Evolutionary conservation across 2,888 invertebrate genomes (phyloP), one percentile per base, ranked within the genome.

Genomic region (Caenorhabditis sp.): DNA sequence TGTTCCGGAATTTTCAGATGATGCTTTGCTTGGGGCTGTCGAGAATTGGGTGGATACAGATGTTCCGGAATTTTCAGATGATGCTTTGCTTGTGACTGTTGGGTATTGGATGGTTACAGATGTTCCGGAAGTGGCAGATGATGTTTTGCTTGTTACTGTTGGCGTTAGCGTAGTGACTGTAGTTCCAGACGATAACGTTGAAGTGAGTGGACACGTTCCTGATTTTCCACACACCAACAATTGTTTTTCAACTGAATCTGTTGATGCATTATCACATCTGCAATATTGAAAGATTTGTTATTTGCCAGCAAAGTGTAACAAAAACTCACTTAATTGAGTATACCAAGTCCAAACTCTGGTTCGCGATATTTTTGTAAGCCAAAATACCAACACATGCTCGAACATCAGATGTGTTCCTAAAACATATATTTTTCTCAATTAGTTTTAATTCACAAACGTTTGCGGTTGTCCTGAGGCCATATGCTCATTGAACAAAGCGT

Each of bases 151-250:
- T 58, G 27, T 59, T 60, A 23, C 0, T 20, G 21, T 21, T n/a
- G n/a, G n/a, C n/a, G n/a, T n/a, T n/a, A n/a, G n/a, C n/a, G n/a
- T n/a, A n/a, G n/a, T n/a, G n/a, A n/a, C n/a, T n/a, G n/a, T n/a
- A n/a, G 25, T 31, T 26, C 26, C 7, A 21, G n/a, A 59, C 21
- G 59, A 23, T 1, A 23, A 17, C 17, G 25, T 38, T n/a, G n/a
- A n/a, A n/a, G n/a, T n/a, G 58, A 26, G 65, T 3, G 59, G 54
- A 36, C 70, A 70, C 2, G 66, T 53, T 50, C 62, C 70, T 10
- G 54, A 31, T 49, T 70, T 65, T 17, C 70, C 70, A 27, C 70
- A 70, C 0, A 70, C 65, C 4, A 66, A 38, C 7, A 70, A 23
- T 23, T 65, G 62, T 36, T 66, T 58, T 12, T 61, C 65, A 49